Conservation (phyloP, 1,140 invertebrate species). For the Drosophila santomea region DNA sequence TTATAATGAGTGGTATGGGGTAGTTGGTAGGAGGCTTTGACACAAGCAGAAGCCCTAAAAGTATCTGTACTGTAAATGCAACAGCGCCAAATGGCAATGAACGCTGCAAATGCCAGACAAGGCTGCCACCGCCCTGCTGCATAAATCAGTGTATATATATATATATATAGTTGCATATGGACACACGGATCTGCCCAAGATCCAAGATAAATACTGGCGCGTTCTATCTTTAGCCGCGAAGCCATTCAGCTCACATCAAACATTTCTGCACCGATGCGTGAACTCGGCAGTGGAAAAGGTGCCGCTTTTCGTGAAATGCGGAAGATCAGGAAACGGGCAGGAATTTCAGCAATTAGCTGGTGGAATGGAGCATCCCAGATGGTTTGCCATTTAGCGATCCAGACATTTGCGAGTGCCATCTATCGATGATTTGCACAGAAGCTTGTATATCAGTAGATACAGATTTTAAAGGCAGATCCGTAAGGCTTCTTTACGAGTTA, state of each 20-base stretch:
- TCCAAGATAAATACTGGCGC: constrained; percentile 34
- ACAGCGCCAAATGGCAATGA: constrained; percentile 69
- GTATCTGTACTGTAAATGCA: constrained; percentile 67
- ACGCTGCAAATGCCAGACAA: constrained; percentile 64
- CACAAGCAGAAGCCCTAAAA: constrained; percentile 67
- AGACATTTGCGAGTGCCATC: neutral
- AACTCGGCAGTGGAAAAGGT: constrained; percentile 61
- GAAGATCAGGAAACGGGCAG: constrained; percentile 69
- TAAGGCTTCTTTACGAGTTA: neutral
- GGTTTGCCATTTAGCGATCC: neutral
- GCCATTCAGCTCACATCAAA: constrained; percentile 73
- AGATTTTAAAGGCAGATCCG: no score
- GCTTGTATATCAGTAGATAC: no score
- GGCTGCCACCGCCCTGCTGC: constrained; percentile 35
- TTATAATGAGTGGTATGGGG: constrained; percentile 29
- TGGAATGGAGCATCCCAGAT: neutral
- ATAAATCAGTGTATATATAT: constrained; percentile 27
- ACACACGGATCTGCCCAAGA: constrained; percentile 21
- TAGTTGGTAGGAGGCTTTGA: constrained; percentile 17
- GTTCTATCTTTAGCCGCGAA: constrained; percentile 40
- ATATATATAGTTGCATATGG: neutral
- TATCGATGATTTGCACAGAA: no score
- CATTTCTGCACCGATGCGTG: constrained; percentile 72
- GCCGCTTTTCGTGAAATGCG: constrained; percentile 57
- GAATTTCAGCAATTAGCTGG: constrained; percentile 23